Base-by-base conservation (phyloP, 2,888 invertebrate species). In the Zelleria hepariella region DNA sequence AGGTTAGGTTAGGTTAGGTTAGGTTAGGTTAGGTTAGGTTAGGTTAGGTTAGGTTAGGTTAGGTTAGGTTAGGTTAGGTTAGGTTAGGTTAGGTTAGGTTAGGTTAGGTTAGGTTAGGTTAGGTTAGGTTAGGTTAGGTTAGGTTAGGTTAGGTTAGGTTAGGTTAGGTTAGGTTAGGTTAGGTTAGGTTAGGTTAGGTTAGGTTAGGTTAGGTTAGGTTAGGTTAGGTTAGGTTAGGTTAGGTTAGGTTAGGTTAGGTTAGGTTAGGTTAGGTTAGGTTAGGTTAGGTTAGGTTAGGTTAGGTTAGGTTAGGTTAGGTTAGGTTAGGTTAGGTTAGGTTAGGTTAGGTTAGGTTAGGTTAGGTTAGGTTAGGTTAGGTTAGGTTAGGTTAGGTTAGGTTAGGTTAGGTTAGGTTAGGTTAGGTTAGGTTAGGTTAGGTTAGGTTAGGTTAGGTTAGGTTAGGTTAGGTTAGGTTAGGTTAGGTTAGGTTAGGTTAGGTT, bases 161-260 rank as follows among this genome's bases (percentile, higher is more conserved):
- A 63, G 62, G 62, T 62, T 60, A 47, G 60, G 60, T 61, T 60
- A 59, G 60, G 63, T 65, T 65, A 65, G 65, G 65, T 65, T 65
- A 65, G 65, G 65, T 65, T 65, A 65, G 65, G 65, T 65, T 65
- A 64, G 65, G 65, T 65, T 65, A 65, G 65, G 65, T 64, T 65
- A 64, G 63, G 65, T 64, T 65, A 64, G 64, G 63, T 64, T 65
- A 63, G 64, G 65, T 65, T 64, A 65, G 65, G 65, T 65, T 65
- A 63, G 62, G 61, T 63, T 61, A 61, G 62, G 61, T 63, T 61
- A 61, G 62, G 60, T 63, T 60, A 61, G 62, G 61, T n/a, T n/a
- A n/a, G 62, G 61, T 63, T 61, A 61, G 62, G 61, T 63, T 61
- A 60, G 62, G 61, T 63, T 61, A 61, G 62, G 63, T 63, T 61